Evolutionary conservation across 1,140 invertebrate species (phyloP).

Genomic region (Trissolcus basalis): DNA sequence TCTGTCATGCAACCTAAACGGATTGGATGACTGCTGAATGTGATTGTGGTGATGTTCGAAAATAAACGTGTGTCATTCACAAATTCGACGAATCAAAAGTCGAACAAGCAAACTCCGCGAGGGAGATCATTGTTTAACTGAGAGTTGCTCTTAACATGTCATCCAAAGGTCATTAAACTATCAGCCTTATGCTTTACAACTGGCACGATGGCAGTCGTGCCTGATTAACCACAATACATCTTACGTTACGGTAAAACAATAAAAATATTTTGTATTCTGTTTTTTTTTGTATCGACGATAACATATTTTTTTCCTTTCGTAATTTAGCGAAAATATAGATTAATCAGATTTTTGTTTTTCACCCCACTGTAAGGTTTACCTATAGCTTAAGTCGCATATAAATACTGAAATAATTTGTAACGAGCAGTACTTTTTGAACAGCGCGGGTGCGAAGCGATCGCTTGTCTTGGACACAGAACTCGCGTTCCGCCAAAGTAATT

Average conservation of each 20-base stretch:
- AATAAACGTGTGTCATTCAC: slow-evolving; percentile 38
- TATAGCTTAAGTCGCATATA: slow-evolving; percentile 40
- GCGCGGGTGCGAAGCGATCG: background rate
- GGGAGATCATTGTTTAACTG: slow-evolving; percentile 34
- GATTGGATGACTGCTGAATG: slow-evolving; percentile 40
- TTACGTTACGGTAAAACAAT: slow-evolving; percentile 54
- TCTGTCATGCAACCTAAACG: slow-evolving; percentile 22
- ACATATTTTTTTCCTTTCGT: slow-evolving; percentile 36
- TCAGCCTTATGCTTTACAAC: slow-evolving; percentile 58
- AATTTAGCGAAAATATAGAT: slow-evolving; percentile 56
- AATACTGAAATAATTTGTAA: slow-evolving; percentile 46
- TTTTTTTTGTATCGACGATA: too few species aligned
- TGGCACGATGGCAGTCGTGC: slow-evolving; percentile 28
- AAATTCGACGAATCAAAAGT: slow-evolving; percentile 53
- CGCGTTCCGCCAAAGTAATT: slow-evolving; percentile 11
- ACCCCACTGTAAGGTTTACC: slow-evolving; percentile 23
- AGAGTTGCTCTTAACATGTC: slow-evolving; percentile 31
- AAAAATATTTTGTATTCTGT: slow-evolving; percentile 54
- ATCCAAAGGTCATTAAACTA: slow-evolving; percentile 52
- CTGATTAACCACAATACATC: slow-evolving; percentile 50
- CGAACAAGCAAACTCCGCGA: slow-evolving; percentile 42
- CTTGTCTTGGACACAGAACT: slow-evolving; percentile 13
- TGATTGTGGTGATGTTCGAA: slow-evolving; percentile 43
- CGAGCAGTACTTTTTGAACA: slow-evolving; percentile 28
- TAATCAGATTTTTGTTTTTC: slow-evolving; percentile 10